phyloP scores from a whole-genome alignment of 2,888 invertebrate genomes.

The Yponomeuta sedellus region DNA sequence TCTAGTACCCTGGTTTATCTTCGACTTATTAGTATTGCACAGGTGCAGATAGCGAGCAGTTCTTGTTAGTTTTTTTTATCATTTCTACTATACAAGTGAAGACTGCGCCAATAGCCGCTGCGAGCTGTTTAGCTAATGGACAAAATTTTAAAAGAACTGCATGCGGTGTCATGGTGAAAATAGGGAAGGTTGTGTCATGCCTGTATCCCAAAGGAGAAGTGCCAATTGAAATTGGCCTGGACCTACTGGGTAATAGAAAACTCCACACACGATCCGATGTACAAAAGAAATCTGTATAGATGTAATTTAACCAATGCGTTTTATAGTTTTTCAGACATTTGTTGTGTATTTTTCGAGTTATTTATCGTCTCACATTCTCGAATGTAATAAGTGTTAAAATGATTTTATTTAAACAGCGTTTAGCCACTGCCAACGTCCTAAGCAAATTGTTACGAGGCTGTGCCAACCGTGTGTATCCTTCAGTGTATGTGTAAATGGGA shows the following conservation, averaged over 20 bases:
- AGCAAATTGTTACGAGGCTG: slow-evolving; percentile 34
- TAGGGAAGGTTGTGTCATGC: not conserved
- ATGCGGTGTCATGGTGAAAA: not conserved
- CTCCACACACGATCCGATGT: not conserved
- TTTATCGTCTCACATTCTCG: not conserved
- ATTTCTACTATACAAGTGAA: too few species aligned
- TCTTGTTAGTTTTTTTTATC: too few species aligned
- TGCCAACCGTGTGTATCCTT: slow-evolving; percentile 26
- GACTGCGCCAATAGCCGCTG: too few species aligned
- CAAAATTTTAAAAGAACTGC: too few species aligned
- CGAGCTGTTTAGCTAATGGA: too few species aligned
- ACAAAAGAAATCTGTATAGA: not conserved
- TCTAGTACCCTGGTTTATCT: too few species aligned
- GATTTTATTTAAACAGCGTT: not conserved
- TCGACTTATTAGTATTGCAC: too few species aligned
- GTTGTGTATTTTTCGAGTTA: not conserved
- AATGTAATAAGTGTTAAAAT: not conserved
- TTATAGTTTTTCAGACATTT: not conserved
- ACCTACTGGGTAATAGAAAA: not conserved
- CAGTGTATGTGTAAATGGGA: slow-evolving; percentile 18
- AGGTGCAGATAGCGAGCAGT: too few species aligned
- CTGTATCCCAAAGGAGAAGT: not conserved
- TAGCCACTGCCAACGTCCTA: slow-evolving; percentile 27
- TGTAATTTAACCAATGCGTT: not conserved
- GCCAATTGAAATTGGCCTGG: not conserved